A percentile compares a stretch with the other conserved stretches of the same genome.
phyloP scores from a whole-genome alignment of 2,113 vertebrate species.

The Grus americana region DNA sequence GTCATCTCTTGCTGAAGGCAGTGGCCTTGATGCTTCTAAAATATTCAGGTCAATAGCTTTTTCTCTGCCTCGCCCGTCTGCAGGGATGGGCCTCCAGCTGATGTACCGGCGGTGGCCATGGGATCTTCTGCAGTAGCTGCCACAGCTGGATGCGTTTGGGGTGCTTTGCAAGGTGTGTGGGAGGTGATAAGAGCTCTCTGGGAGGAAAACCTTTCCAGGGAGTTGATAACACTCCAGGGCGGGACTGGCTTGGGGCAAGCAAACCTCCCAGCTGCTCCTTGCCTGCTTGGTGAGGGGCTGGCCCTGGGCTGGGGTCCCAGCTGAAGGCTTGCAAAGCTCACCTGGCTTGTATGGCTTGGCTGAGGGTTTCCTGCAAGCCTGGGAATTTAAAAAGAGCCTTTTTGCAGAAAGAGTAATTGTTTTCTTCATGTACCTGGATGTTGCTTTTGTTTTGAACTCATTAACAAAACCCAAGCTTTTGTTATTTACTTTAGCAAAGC shows the following conservation, averaged over 20 bases:
- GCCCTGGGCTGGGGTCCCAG: neutral
- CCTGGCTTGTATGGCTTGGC: neutral
- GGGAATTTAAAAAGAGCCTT: neutral
- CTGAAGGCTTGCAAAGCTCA: neutral
- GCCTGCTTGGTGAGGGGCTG: fast-evolving
- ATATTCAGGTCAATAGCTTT: slow-evolving; percentile 65
- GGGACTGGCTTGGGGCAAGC: neutral
- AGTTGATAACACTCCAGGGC: neutral
- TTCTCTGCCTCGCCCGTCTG: neutral
- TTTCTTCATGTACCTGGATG: neutral
- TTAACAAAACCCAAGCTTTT: slow-evolving; percentile 14
- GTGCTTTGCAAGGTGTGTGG: neutral
- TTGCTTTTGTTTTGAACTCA: slow-evolving; percentile 12
- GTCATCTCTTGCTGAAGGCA: slow-evolving; percentile 36
- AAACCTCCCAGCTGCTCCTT: neutral
- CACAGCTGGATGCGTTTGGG: neutral
- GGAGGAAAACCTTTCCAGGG: neutral
- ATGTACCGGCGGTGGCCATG: neutral
- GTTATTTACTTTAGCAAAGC: neutral
- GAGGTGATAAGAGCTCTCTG: neutral
- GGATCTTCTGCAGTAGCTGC: neutral
- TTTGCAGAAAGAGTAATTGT: neutral
- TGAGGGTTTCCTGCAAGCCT: neutral
- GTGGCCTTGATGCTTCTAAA: slow-evolving; percentile 63
- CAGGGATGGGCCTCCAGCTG: neutral